phyloP scores from a whole-genome alignment of 2,888 invertebrate genomes.

The Nyleta sp. region DNA sequence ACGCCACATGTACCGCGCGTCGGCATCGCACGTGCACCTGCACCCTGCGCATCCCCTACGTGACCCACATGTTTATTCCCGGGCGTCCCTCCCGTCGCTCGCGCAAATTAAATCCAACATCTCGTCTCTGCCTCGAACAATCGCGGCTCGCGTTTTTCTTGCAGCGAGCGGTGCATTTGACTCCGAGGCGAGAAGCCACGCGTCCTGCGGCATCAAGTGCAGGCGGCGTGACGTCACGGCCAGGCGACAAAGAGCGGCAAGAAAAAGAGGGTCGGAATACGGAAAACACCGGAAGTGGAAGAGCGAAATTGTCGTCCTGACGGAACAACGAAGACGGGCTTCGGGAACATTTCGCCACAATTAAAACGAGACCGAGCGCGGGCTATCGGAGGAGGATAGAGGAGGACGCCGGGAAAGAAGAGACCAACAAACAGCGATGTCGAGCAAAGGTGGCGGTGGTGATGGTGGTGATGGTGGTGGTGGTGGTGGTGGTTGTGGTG shows the following conservation, averaged over 20 bases:
- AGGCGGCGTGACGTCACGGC: conserved; percentile 63
- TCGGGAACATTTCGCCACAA: too few species aligned
- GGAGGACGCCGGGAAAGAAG: too few species aligned
- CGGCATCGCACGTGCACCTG: conserved; percentile 13
- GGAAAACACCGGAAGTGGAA: conserved; percentile 27
- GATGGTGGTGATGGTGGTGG: too few species aligned
- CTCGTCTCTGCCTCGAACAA: conserved; percentile 46
- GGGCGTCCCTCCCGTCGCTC: not conserved
- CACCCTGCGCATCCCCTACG: conserved; percentile 28
- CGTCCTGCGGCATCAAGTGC: conserved; percentile 64
- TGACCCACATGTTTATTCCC: conserved; percentile 42
- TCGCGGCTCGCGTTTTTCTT: conserved; percentile 52
- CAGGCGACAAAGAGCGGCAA: conserved; percentile 54
- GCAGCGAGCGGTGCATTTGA: conserved; percentile 68
- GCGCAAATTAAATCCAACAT: conserved; percentile 48
- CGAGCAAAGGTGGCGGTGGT: too few species aligned
- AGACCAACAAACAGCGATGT: too few species aligned
- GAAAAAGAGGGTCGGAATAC: conserved; percentile 32
- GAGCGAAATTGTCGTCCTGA: conserved; percentile 20
- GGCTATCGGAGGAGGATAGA: too few species aligned
- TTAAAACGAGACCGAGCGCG: too few species aligned
- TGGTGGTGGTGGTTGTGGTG: too few species aligned
- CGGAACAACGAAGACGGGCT: conserved; percentile 24
- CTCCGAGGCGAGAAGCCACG: conserved; percentile 54
- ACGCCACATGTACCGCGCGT: conserved; percentile 7